phyloP scores from a whole-genome alignment of 2,888 invertebrate genomes.

The Hetaerina titia region DNA sequence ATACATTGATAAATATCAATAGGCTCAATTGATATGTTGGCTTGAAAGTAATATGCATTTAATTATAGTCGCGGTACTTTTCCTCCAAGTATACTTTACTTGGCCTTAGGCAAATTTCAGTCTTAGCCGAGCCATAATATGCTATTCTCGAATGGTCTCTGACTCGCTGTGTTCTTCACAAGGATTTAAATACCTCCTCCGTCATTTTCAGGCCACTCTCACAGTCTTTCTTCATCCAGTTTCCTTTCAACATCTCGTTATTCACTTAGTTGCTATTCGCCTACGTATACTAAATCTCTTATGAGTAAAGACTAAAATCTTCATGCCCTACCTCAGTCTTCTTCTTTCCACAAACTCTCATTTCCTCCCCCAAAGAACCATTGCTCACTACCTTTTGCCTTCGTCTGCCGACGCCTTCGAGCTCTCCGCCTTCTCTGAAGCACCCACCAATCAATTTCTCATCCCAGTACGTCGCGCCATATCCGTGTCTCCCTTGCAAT shows the following conservation, averaged over 20 bases:
- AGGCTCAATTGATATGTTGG: no score
- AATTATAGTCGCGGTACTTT: background rate
- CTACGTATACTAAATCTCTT: background rate
- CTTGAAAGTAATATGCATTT: background rate
- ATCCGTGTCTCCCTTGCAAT: no score
- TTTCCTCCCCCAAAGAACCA: background rate
- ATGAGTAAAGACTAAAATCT: background rate
- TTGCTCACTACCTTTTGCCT: background rate
- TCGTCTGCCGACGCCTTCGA: background rate
- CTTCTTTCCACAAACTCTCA: background rate
- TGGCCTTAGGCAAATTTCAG: background rate
- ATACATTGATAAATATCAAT: no score
- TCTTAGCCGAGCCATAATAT: no score
- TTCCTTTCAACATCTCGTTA: background rate
- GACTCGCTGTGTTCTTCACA: no score
- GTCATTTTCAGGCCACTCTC: background rate
- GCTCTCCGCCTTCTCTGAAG: background rate
- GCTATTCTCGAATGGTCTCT: no score
- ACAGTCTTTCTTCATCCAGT: background rate
- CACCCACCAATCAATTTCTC: background rate
- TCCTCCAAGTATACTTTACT: background rate
- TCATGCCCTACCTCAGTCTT: background rate
- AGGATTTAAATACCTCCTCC: no score
- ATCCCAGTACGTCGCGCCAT: no score
- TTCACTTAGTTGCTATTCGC: background rate